Conservation (phyloP, 2,113 vertebrate species). For the Lampris incognitus region DNA sequence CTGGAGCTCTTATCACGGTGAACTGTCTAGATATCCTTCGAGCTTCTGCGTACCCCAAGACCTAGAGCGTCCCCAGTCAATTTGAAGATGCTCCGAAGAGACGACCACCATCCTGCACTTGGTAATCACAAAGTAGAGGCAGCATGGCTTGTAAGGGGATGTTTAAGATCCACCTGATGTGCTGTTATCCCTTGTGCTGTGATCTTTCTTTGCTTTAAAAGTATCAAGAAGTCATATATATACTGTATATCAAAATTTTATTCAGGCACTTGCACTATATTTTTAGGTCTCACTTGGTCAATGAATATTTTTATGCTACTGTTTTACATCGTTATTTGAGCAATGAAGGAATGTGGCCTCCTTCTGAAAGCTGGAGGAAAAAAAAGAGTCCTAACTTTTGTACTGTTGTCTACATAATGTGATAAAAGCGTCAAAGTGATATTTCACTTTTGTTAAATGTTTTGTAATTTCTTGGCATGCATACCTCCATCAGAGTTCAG, state of each 20-base stretch:
- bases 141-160: neutral
- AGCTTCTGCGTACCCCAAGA: constrained; percentile 82
- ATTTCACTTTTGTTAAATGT: neutral
- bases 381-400: neutral
- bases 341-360: constrained; percentile 27
- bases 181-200: neutral
- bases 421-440: neutral
- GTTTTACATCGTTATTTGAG: neutral
- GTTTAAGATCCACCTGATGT: constrained; percentile 2
- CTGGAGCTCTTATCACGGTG: constrained; percentile 90
- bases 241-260: neutral
- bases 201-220: neutral
- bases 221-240: neutral
- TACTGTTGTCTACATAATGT: neutral
- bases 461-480: neutral
- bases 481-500: too few species aligned
- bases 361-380: neutral
- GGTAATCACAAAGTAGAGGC: neutral
- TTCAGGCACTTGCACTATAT: constrained; percentile 31
- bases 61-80: constrained; percentile 54
- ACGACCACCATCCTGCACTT: constrained; percentile 17
- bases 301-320: constrained; percentile 1
- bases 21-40: constrained; percentile 90
- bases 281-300: constrained; percentile 9
- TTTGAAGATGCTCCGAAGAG: constrained; percentile 9